A percentile compares a stretch with the other conserved stretches of the same genome.
These are phyloP conservation scores for Morone saxatilis DNA, from an alignment of 2,113 vertebrate species.

Conservation along the genomic window DNA sequence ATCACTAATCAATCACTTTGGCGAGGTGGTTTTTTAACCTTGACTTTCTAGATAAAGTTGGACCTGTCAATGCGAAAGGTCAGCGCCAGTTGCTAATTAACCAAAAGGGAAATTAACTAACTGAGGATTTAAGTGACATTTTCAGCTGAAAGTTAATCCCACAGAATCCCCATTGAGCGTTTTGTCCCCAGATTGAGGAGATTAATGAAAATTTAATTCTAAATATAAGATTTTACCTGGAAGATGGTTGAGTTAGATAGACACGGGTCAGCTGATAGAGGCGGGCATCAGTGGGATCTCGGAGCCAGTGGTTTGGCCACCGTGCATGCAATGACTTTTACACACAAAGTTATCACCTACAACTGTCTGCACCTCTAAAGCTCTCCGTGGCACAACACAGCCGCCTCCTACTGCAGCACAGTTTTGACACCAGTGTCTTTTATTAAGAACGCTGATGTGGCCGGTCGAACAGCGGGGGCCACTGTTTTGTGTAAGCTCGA, in stretches of 20 bases:
- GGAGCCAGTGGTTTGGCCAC: neutral
- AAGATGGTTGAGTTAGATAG: conserved; percentile 46
- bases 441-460: conserved; percentile 74
- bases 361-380: conserved; percentile 26
- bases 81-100: conserved; percentile 89
- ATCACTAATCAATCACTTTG: conserved; percentile 83
- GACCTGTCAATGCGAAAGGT: conserved; percentile 86
- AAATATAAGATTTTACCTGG: conserved; percentile 61
- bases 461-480: conserved; percentile 58
- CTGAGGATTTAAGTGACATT: conserved; percentile 84
- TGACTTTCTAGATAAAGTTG: conserved; percentile 87
- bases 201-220: conserved; percentile 69
- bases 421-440: conserved; percentile 72
- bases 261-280: conserved; percentile 38
- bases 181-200: conserved; percentile 58
- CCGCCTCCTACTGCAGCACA: conserved; percentile 18
- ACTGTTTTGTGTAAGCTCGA: conserved; percentile 73
- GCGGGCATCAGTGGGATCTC: conserved; percentile 2
- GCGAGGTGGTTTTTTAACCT: conserved; percentile 83
- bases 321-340: conserved; percentile 14
- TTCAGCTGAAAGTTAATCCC: conserved; percentile 75
- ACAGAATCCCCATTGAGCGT: conserved; percentile 63
- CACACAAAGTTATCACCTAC: conserved; percentile 47
- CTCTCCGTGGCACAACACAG: neutral
- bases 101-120: conserved; percentile 89